A percentile compares a stretch with the other conserved stretches of the same genome.
These are phyloP conservation scores for Pipistrellus kuhlii DNA, from an alignment of 2,797 vertebrate genomes.

Conservation along the genomic window DNA sequence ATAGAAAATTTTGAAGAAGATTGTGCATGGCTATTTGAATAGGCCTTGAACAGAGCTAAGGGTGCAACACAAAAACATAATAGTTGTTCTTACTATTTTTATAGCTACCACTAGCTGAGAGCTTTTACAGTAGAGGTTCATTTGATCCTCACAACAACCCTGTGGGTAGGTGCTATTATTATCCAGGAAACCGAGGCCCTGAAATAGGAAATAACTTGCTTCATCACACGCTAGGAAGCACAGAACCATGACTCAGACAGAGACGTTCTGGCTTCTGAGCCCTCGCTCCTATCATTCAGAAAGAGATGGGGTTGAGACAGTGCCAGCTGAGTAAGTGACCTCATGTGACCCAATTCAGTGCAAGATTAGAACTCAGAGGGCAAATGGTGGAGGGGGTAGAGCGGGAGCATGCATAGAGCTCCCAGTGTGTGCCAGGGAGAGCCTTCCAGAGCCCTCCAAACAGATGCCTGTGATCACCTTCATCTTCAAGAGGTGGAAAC, in stretches of 20 bases:
- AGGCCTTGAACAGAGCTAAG: conserved; percentile 12
- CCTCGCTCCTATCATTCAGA: not conserved
- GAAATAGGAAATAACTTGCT: not conserved
- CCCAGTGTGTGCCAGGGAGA: not conserved
- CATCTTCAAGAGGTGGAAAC: not conserved
- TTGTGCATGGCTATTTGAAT: not conserved
- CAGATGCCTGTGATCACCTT: not conserved
- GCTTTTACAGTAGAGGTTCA: not conserved
- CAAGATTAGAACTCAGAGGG: not conserved
- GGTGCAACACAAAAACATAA: not conserved
- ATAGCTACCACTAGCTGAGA: not conserved
- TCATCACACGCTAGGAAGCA: not conserved
- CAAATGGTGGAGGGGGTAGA: not conserved
- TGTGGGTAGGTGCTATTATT: not conserved
- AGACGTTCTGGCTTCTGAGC: not conserved
- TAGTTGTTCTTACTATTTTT: not conserved
- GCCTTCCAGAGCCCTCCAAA: not conserved
- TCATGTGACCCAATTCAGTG: not conserved
- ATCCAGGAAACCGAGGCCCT: not conserved
- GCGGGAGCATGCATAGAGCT: accelerated
- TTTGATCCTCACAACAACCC: not conserved
- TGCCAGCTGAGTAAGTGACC: not conserved
- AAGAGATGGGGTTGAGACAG: not conserved
- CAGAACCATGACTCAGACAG: not conserved
- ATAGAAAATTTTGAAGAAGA: not conserved